Base-by-base conservation (phyloP, 2,113 vertebrate species). In the Cyprinodon variegatus region DNA sequence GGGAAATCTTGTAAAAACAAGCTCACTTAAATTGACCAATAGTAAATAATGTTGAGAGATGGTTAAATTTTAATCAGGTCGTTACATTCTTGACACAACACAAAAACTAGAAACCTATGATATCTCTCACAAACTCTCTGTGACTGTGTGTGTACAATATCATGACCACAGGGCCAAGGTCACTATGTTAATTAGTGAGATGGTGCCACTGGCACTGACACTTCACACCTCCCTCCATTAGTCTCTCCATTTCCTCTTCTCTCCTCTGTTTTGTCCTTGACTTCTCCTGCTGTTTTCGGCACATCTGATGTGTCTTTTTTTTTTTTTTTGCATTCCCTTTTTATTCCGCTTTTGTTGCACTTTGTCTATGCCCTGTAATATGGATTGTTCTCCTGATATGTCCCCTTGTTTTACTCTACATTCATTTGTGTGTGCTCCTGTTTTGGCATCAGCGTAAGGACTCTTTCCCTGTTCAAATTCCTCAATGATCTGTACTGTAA, bases 171-270 rank as follows among this genome's bases (percentile, higher is more conserved):
- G 74, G 76, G 74, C 85, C 93, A 93, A 93, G 92, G 93, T 91
- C 91, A 91, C 80, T 79, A 89, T 90, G 85, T 89, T 91, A 91
- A 93, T 90, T 87, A 87, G 85, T 79, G 85, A 85, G 79, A 72
- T 81, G 81, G 67, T 77, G 86, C 84, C 83, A 80, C 80, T 81
- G 76, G 83, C 85, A 78, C 73, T 86, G 86, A 90, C 88, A 91
- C 84, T 85, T 92, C 87, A 88, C 89, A 89, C 90, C 86, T 90
- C 84, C 75, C 69, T 88, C 84, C 74, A 40, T 72, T 74, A 37
- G 59, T 77, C 59, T 45, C 81, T 79, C 22, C 75, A 63, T 79
- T 80, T 81, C 65, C 82, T 83, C 64, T 70, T 65, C 65, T 83
- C 69, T 29, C 74, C 62, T 75, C 69, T 69, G 50, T 77, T 82